Base-by-base conservation (phyloP, 2,113 vertebrate genomes). In the Heliornis fulica region DNA sequence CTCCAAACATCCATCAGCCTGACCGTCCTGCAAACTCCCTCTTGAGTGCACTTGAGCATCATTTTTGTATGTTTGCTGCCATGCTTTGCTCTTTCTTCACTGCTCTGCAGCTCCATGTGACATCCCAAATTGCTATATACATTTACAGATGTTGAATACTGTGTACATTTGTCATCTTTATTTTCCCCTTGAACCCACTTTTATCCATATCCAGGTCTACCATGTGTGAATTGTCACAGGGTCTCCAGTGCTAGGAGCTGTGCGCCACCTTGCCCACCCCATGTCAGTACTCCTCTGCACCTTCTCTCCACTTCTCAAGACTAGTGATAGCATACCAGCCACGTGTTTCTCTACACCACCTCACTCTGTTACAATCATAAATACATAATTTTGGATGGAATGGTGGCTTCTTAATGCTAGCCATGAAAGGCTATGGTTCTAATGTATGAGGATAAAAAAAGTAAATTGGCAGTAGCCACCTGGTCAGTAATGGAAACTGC, bases 1-100 rank as follows among this genome's bases (percentile, higher is more conserved):
- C 29, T 48, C 21, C 26, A 5, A 0, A 1, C 22, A 26, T n/a
- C 32, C 26, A 14, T 18, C 68, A 32, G 25, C 25, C 20, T 0
- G 2, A 31, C 66, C 2, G 1, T 28, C 7, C 22, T 25, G 69
- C 32, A 29, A 22, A 60, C 26, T 28, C 31, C 13, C 25, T 15
- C 50, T 54, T 31, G 31, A 40, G 11, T 16, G 34, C 34, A 23
- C 25, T 7, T 46, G 23, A 40, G n/a, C 29, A 17, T 14, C 13
- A 21, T 34, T 54, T 72, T 15, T 41, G 2, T 40, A 14, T 12
- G 50, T 41, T 48, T 34, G 16, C 57, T 36, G 36, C 20, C 26
- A 18, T 0, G 11, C 43, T 74, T 59, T 32, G 68, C 31, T 26
- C 41, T 80, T n/a, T 25, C 16, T 71, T 65, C 31, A 32, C 36